A percentile compares a stretch with the other conserved stretches of the same genome.
These are phyloP conservation scores for Neocloeon triangulifer DNA, from an alignment of 1,140 invertebrate genomes.

Conservation along the genomic window DNA sequence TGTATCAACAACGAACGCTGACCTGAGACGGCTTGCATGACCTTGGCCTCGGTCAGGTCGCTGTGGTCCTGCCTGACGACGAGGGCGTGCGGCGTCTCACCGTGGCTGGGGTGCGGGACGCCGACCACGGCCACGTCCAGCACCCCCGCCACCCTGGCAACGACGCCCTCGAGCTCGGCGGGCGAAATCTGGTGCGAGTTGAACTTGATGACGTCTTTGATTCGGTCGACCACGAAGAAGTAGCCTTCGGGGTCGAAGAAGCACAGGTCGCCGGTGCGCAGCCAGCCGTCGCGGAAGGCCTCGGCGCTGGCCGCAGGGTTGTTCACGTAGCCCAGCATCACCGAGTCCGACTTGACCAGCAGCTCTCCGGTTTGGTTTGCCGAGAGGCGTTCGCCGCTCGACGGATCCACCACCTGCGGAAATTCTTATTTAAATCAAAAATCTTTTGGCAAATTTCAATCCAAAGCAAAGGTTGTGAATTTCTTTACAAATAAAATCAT, in stretches of 20 bases:
- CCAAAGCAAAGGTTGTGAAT: too few species aligned
- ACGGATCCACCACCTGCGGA: too few species aligned
- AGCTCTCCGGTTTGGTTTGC: too few species aligned
- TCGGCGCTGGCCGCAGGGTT: conserved; percentile 47
- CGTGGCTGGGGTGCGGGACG: conserved; percentile 18
- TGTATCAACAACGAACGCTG: too few species aligned
- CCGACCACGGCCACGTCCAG: conserved; percentile 26
- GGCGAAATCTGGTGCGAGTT: conserved; percentile 26
- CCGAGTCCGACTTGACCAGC: too few species aligned
- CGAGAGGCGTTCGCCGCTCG: too few species aligned
- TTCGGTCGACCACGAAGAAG: conserved; percentile 57
- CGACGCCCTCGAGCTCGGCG: conserved; percentile 25
- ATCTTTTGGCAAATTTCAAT: too few species aligned
- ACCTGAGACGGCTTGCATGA: conserved; percentile 12
- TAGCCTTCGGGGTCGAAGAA: conserved; percentile 45
- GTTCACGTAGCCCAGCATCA: conserved; percentile 50
- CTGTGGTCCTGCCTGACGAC: conserved; percentile 13
- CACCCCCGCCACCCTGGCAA: conserved; percentile 20
- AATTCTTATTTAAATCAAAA: too few species aligned
- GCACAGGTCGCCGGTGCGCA: conserved; percentile 63
- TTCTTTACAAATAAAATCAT: too few species aligned
- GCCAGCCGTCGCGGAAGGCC: conserved; percentile 44
- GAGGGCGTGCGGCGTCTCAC: conserved; percentile 20
- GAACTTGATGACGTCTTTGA: conserved; percentile 56
- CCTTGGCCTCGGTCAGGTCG: conserved; percentile 4